phyloP scores from a whole-genome alignment of 2,113 vertebrate species.

The Geococcyx californianus region DNA sequence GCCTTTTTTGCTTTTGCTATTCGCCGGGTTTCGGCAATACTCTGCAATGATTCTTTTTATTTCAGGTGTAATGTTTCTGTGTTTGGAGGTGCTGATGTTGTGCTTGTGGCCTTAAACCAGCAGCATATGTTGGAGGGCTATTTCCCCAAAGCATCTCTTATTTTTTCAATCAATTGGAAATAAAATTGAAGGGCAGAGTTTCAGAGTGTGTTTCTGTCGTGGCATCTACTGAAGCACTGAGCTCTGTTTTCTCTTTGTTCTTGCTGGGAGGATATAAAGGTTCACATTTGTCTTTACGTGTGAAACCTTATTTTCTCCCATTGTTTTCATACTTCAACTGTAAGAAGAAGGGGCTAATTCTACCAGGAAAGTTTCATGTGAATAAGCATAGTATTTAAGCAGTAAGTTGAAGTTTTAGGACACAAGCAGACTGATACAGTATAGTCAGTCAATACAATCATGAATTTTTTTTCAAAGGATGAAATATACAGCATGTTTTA shows the following conservation, averaged over 20 bases:
- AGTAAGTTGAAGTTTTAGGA: not conserved
- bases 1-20: not conserved
- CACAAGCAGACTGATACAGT: not conserved
- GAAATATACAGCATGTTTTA: not conserved
- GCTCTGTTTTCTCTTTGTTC: not conserved
- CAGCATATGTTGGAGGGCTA: not conserved
- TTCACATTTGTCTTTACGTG: not conserved
- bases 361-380: not conserved
- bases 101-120: not conserved
- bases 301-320: not conserved
- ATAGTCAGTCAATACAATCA: not conserved
- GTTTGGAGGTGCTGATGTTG: not conserved
- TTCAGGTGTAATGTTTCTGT: not conserved
- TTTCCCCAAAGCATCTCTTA: not conserved
- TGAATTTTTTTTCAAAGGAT: not conserved
- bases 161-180: not conserved
- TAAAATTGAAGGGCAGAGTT: not conserved
- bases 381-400: not conserved
- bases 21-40: not conserved
- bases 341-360: not conserved
- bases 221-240: not conserved
- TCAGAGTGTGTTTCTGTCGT: not conserved
- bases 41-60: not conserved
- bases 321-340: not conserved
- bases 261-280: not conserved